phyloP scores from a whole-genome alignment of 2,888 invertebrate species.

The Eucriotettix oculatus region DNA sequence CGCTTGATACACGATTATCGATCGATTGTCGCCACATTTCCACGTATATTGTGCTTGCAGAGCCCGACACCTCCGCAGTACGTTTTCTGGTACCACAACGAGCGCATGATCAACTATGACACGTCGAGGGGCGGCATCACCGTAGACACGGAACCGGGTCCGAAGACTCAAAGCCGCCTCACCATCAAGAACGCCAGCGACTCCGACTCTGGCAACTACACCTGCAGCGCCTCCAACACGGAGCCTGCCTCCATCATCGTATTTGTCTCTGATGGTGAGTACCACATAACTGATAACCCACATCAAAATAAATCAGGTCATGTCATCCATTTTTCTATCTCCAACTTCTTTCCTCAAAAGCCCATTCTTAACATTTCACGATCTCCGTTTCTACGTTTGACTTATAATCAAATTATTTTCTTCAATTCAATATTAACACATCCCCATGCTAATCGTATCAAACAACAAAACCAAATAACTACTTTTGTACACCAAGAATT shows the following conservation, averaged over 20 bases:
- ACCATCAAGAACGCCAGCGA: slow-evolving; percentile 69
- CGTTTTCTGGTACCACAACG: slow-evolving; percentile 92
- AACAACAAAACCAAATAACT: no score
- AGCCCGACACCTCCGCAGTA: slow-evolving; percentile 85
- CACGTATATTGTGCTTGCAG: slow-evolving; percentile 32
- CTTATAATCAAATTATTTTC: no score
- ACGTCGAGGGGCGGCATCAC: slow-evolving; percentile 62
- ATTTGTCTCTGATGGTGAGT: slow-evolving; percentile 76
- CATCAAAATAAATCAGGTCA: background rate
- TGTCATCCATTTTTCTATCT: no score
- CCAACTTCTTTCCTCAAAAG: no score
- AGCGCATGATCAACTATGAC: slow-evolving; percentile 87
- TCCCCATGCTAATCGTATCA: no score
- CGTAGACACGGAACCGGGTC: slow-evolving; percentile 70
- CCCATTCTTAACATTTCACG: no score
- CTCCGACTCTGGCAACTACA: slow-evolving; percentile 80
- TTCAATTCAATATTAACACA: no score
- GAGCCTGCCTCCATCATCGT: slow-evolving; percentile 79
- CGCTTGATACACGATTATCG: background rate
- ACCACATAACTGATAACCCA: background rate
- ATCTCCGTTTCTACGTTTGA: no score
- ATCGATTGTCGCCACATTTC: background rate
- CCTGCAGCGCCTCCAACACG: slow-evolving; percentile 77
- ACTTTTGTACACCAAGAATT: no score
- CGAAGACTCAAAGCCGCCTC: slow-evolving; percentile 70